Evolutionary conservation across 2,888 invertebrate species (phyloP), one percentile per base, ranked within the genome.

Genomic region (Zygogramma bicolorata): DNA sequence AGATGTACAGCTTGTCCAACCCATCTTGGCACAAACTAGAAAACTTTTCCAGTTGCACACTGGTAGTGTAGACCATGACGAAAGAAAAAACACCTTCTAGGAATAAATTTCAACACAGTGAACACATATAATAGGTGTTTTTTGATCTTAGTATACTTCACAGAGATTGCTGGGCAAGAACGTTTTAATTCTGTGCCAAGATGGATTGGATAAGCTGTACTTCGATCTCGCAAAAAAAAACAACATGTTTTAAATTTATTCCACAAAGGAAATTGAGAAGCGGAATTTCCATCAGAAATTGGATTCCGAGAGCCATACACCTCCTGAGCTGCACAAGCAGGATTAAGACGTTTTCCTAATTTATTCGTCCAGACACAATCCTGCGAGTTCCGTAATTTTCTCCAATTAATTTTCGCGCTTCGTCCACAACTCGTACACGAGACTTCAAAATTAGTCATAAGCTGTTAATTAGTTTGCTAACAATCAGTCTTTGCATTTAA

Each of bases 401-500:
- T 70, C 71, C 73, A 79, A 79, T 78, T 78, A 77, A 80, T 79
- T 77, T 72, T 71, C 65, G 65, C 59, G 63, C 60, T 40, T 40
- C 57, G 34, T 71, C 71, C 67, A 61, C 71, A 72, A 73, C 66
- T 65, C 67, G 60, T 68, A 57, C 72, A 68, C 76, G 63, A 63
- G 58, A 71, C 73, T 72, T 63, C 72, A 71, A 74, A 78, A 78
- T 75, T 79, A 70, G 65, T 72, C 73, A 65, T 79, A 76, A 81
- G 76, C 77, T 75, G 77, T 77, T 82, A 80, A 82, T 82, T 81
- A 79, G 79, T 78, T 79, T 73, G 75, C 79, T 73, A 81, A 82
- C 79, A 81, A 81, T 79, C 76, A 77, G 77, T 79, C 76, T 73
- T 81, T 81, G 80, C 81, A 81, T 82, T 82, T 81, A 81, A 79